phyloP scores from a whole-genome alignment of 2,888 invertebrate species.

The Thecophora atra region DNA sequence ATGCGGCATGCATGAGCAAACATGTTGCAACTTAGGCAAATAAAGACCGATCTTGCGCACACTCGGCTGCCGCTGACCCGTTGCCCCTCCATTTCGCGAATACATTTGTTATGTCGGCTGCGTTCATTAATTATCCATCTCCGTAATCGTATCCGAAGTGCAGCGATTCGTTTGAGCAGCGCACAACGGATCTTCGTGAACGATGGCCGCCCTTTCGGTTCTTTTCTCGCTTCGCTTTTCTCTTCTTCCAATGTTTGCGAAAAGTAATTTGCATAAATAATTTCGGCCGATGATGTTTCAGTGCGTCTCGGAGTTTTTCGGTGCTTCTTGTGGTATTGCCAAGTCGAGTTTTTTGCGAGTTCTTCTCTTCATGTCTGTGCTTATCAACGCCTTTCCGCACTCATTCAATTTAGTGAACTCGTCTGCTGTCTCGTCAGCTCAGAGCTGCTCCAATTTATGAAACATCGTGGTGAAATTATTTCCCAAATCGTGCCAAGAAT shows the following conservation, averaged over 20 bases:
- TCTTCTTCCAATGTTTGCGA: neutral
- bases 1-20: neutral
- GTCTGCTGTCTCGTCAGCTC: no score
- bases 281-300: conserved; percentile 32
- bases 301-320: neutral
- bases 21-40: neutral
- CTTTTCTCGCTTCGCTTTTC: neutral
- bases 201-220: neutral
- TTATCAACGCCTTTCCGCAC: conserved; percentile 24
- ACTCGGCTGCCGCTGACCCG: neutral
- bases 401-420: conserved; percentile 8
- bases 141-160: neutral
- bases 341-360: neutral
- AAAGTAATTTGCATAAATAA: conserved; percentile 36
- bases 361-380: neutral
- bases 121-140: conserved; percentile 32
- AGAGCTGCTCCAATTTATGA: neutral
- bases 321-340: neutral
- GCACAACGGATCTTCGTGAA: neutral
- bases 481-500: neutral
- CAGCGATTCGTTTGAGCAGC: neutral
- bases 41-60: neutral
- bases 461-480: neutral
- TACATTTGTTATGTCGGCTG: conserved; percentile 24
- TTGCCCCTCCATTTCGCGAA: neutral